Base-by-base conservation (phyloP, 2,113 vertebrate genomes). In the Leuciscus idus region DNA sequence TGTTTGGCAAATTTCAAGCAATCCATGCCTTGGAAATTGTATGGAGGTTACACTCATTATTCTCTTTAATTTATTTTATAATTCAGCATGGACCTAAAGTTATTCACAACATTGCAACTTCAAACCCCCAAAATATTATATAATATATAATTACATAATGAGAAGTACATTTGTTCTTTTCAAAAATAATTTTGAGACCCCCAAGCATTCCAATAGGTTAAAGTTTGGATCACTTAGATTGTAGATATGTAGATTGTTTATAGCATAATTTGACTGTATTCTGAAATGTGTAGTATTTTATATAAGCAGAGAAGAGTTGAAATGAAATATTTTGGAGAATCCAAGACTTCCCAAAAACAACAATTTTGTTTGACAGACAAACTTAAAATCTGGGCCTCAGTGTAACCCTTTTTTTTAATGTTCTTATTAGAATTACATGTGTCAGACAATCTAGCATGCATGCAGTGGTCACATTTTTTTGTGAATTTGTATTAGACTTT, bases 151-250 rank as follows among this genome's bases (percentile, higher is more conserved):
- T 57, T 57, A 70, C 33, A 19, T 70, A 39, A 70, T 73, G 33
- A 26, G 77, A 77, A 33, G 19, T 79, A n/a, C 23, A 78, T 23
- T 57, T 12, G 48, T 17, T 19, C 19, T 68, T 70, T 81, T 80
- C 55, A 64, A 23, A 75, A 28, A 61, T 62, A 28, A 82, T 78
- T 72, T 52, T 81, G 33, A 36, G 55, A 91, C 85, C 28, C 52
- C 43, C 78, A 89, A 87, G 92, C 91, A 91, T 93, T 93, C 92
- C 92, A 86, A 88, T 90, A 86, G 36, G 52, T 4, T 1, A 43
- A 76, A 23, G 23, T 43, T 84, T 75, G 70, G 50, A 74, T 46
- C 70, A 74, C 19, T 21, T 74, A 46, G 33, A 46, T 12, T 23
- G 30, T 70, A 70, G 66, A 70, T 70, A 43, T 43, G 39, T 43